Evolutionary conservation across 2,797 vertebrate genomes (phyloP).

Genomic region (Phrynocephalus vlangalii): DNA sequence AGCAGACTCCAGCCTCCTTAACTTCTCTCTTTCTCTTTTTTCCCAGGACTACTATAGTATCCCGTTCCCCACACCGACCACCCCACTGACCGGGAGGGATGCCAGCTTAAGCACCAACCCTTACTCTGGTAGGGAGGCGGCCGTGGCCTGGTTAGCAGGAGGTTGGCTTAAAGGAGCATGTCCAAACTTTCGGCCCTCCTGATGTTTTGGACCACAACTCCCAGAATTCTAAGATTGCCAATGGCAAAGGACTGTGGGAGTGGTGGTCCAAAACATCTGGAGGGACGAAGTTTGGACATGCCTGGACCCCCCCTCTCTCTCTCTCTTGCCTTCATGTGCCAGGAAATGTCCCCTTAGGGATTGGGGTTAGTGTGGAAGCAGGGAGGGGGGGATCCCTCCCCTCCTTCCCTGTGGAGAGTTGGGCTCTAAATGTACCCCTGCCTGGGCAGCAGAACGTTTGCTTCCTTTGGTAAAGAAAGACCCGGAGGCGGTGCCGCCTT

Average conservation of each 20-base stretch:
- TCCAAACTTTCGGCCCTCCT: too few relatives aligned
- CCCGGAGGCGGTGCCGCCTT: neutral
- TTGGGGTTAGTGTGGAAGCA: too few relatives aligned
- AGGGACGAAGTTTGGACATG: too few relatives aligned
- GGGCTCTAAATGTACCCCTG: neutral
- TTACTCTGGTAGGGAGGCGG: conserved; percentile 87
- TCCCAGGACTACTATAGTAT: conserved; percentile 98
- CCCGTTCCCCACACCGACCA: conserved; percentile 94
- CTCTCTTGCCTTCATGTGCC: neutral
- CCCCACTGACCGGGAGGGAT: conserved; percentile 93
- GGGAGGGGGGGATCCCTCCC: neutral
- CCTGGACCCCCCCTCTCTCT: too few relatives aligned
- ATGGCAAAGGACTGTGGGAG: too few relatives aligned
- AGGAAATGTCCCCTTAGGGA: neutral
- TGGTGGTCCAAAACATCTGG: too few relatives aligned
- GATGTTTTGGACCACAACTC: too few relatives aligned
- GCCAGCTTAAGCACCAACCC: conserved; percentile 94
- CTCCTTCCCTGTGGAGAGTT: neutral
- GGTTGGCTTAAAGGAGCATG: neutral
- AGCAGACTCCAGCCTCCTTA: neutral
- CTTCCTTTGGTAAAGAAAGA: neutral
- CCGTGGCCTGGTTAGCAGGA: neutral
- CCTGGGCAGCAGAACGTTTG: neutral
- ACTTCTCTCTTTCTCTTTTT: neutral
- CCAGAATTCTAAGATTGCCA: too few relatives aligned